A percentile compares a stretch with the other conserved stretches of the same genome.
Evolutionary conservation across 2,888 invertebrate genomes (phyloP).

Genomic region (Drosophila koepferae): DNA sequence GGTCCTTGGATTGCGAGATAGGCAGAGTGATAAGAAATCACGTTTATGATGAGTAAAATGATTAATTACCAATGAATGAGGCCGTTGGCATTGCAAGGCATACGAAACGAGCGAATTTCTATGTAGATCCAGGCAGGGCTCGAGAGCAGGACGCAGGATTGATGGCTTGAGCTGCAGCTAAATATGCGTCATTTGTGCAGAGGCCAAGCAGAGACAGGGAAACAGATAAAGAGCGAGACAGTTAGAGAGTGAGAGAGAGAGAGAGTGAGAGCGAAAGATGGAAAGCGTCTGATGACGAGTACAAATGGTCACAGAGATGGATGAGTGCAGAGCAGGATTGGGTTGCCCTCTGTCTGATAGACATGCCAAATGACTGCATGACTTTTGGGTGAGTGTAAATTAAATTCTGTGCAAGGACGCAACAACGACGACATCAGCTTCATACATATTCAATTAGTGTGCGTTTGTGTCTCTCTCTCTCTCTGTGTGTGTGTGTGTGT

Average conservation of each 20-base stretch:
- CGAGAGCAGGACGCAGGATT: slow-evolving; percentile 58
- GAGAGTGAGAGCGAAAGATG: slow-evolving; percentile 17
- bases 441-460: slow-evolving; percentile 81
- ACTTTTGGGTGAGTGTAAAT: slow-evolving; percentile 81
- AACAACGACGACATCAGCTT: slow-evolving; percentile 67
- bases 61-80: slow-evolving; percentile 84
- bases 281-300: slow-evolving; percentile 66
- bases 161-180: slow-evolving; percentile 79
- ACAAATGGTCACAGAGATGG: slow-evolving; percentile 75
- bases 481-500: slow-evolving; percentile 27
- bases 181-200: slow-evolving; percentile 79
- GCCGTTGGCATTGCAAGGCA: slow-evolving; percentile 66
- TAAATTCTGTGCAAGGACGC: slow-evolving; percentile 75
- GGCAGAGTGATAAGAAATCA: slow-evolving; percentile 69
- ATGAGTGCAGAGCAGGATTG: slow-evolving; percentile 57
- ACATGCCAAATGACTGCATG: slow-evolving; percentile 81
- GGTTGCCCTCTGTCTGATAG: slow-evolving; percentile 65
- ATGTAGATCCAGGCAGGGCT: slow-evolving; percentile 4
- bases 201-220: slow-evolving; percentile 46
- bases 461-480: slow-evolving; percentile 32
- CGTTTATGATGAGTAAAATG: slow-evolving; percentile 83
- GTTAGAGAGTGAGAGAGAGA: slow-evolving; percentile 10
- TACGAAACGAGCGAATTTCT: slow-evolving; percentile 42
- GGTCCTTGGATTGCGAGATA: slow-evolving; percentile 37
- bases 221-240: slow-evolving; percentile 20